Percentiles rank a stretch among this genome's conserved stretches.
phyloP scores from a whole-genome alignment of 2,888 invertebrate species.

The Ennomos erosarius region DNA sequence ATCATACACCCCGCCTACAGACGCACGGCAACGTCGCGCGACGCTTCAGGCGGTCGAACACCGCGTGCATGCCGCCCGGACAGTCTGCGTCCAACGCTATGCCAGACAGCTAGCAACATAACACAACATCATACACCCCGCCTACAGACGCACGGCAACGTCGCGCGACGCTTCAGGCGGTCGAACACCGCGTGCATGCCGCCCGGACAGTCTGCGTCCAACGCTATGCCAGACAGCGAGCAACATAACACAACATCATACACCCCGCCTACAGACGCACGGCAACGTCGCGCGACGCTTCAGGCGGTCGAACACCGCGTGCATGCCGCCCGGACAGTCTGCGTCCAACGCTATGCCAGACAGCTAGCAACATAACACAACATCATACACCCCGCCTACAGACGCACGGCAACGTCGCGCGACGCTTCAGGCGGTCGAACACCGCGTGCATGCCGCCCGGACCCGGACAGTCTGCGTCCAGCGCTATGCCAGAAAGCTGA shows the following conservation, averaged over 20 bases:
- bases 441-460: constrained; percentile 75
- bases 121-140: no score
- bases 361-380: constrained; percentile 56
- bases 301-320: constrained; percentile 77
- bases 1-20: no score
- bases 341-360: constrained; percentile 82
- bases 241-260: no score
- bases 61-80: constrained; percentile 74
- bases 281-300: constrained; percentile 65
- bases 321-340: constrained; percentile 78
- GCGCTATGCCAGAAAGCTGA: constrained; percentile 79
- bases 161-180: constrained; percentile 70
- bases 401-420: constrained; percentile 66
- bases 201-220: constrained; percentile 80
- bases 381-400: no score
- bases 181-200: constrained; percentile 80
- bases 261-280: no score
- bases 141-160: constrained; percentile 67
- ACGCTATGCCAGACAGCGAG: constrained; percentile 79
- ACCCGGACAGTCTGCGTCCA: constrained; percentile 83
- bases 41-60: constrained; percentile 76
- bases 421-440: constrained; percentile 76
- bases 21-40: constrained; percentile 67
- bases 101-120: no score
- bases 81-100: constrained; percentile 83